These are phyloP conservation scores for Eupithecia subfuscata DNA, from an alignment of 2,888 invertebrate genomes.

Conservation along the genomic window DNA sequence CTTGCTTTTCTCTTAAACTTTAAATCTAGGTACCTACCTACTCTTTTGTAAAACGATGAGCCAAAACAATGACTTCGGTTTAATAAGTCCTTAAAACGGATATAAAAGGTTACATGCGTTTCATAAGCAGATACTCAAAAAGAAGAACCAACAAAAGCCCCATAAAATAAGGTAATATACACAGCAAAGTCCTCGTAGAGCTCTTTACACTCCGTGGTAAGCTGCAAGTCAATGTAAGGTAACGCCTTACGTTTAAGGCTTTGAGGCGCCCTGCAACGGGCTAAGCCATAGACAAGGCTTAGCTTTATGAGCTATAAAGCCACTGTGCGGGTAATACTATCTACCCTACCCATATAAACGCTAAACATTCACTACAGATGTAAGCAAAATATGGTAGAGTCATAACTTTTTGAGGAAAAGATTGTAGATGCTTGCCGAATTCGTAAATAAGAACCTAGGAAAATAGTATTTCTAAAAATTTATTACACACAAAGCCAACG, in stretches of 20 bases:
- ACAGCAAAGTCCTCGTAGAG: slow-evolving; percentile 1
- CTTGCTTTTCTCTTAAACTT: neutral
- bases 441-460: neutral
- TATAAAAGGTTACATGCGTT: neutral
- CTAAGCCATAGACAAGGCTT: slow-evolving; percentile 24
- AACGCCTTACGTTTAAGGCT: slow-evolving; percentile 17
- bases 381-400: slow-evolving; percentile 16
- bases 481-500: neutral
- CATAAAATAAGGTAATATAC: slow-evolving; percentile 12
- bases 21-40: neutral
- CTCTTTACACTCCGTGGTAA: slow-evolving; percentile 16
- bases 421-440: neutral
- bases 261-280: slow-evolving; percentile 23
- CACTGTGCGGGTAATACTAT: slow-evolving; percentile 14
- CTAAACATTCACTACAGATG: slow-evolving; percentile 22
- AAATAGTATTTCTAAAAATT: neutral
- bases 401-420: neutral
- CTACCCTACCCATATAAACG: slow-evolving; percentile 21
- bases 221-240: slow-evolving; percentile 21
- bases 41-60: neutral
- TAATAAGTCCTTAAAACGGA: neutral
- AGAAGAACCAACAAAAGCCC: slow-evolving; percentile 3
- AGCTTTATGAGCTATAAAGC: slow-evolving; percentile 31
- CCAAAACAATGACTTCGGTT: neutral
- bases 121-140: neutral